These are phyloP conservation scores for Cyprinodon diabolis DNA, from an alignment of 2,797 vertebrate species.

Conservation along the genomic window DNA sequence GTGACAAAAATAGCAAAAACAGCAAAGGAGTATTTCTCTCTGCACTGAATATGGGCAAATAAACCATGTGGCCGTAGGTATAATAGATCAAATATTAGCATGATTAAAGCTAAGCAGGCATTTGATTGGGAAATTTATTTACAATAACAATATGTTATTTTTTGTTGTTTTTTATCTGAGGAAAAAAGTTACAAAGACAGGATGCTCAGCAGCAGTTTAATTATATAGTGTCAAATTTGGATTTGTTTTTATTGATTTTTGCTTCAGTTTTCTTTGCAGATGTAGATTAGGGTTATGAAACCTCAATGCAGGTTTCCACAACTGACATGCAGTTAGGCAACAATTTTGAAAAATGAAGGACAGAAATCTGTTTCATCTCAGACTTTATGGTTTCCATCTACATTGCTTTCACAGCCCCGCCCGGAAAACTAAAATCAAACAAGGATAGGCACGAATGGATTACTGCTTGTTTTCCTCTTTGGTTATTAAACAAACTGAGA, in stretches of 20 bases:
- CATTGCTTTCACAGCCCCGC: neutral
- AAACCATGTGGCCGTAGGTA: neutral
- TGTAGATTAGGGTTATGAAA: neutral
- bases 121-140: neutral
- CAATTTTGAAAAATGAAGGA: slow-evolving; percentile 32
- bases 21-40: neutral
- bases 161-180: neutral
- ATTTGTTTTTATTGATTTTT: neutral
- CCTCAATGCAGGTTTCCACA: neutral
- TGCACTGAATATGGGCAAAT: neutral
- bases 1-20: neutral
- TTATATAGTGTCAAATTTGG: neutral
- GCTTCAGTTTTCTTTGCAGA: neutral
- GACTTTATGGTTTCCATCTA: neutral
- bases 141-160: neutral
- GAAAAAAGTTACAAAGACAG: neutral
- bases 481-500: neutral
- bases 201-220: neutral
- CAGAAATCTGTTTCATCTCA: slow-evolving; percentile 11
- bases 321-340: slow-evolving; percentile 41
- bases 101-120: neutral
- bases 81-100: neutral
- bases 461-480: neutral
- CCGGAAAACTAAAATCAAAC: neutral
- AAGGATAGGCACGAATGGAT: neutral